Base-by-base conservation (phyloP, 53 echinoderm and acorn worm species). In the Henricia sp. region DNA sequence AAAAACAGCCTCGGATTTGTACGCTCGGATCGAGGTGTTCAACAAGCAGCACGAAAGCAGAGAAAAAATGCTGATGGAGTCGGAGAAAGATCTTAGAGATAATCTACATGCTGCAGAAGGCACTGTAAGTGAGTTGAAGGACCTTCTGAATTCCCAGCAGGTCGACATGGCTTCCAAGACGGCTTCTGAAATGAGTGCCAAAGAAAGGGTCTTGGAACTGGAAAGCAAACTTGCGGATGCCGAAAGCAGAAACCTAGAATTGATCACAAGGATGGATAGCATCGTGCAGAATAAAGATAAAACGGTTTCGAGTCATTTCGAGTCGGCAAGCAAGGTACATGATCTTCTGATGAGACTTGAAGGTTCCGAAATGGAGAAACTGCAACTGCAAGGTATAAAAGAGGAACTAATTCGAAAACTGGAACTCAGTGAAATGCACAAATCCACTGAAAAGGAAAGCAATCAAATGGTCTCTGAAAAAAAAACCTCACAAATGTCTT, bases 311-410 rank as follows among this genome's bases (percentile, higher is more conserved):
- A 91, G 84, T 57, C 96, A 94, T 72, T 89, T 91, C 50, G 91
- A 94, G 67, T 94, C 94, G 2, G 94, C 94, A 25, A 89, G 86
- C 51, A 94, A 91, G 74, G 91, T 91, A 8, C 94, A 94, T 77
- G 91, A 94, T 37, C 85, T 94, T 52, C 76, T 94, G 54, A 75
- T 83, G 39, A 88, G 86, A 34, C 69, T 94, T 8, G 78, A 85
- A 37, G 94, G 89, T 71, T 88, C 89, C 4, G 94, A 94, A 82
- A 86, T 59, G 26, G 82, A 68, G 74, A 93, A 94, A 54, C 39
- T 91, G 29, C 83, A 85, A 36, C 66, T 94, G 29, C 82, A 86
- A 41, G 84, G 89, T 0, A 75, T 82, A 14, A 83, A 70, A 35
- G 94, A 91, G 44, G 78, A 89, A 52, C 63, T 91, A 24, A 91